Percentiles rank a stretch among this genome's conserved stretches.
These are phyloP conservation scores for Cosmorhoe ocellata DNA, from an alignment of 2,888 invertebrate genomes.

Conservation along the genomic window DNA sequence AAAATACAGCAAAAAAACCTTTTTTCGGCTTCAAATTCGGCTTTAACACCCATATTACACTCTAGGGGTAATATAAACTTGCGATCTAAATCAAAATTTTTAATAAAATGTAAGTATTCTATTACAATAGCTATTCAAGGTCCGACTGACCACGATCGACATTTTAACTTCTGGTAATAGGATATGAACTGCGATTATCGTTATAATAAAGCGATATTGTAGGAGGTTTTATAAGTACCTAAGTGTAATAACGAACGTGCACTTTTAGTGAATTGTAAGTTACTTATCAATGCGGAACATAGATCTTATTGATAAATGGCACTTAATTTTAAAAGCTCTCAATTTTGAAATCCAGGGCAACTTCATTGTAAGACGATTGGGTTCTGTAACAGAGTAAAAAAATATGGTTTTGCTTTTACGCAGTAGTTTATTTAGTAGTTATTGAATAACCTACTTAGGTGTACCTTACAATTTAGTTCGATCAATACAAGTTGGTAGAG, in stretches of 20 bases:
- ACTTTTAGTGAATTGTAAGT: constrained; percentile 8
- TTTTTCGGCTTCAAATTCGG: constrained; percentile 28
- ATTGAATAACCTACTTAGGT: no score
- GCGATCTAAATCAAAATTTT: constrained; percentile 8
- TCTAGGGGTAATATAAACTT: neutral
- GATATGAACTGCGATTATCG: constrained; percentile 12
- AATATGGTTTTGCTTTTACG: no score
- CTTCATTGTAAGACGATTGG: no score
- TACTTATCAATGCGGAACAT: constrained; percentile 9
- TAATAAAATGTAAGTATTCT: constrained; percentile 16
- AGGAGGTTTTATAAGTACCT: constrained; percentile 5
- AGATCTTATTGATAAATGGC: neutral
- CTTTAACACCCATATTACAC: neutral
- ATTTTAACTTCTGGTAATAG: constrained; percentile 26
- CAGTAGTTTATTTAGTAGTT: no score
- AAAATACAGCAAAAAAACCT: no score
- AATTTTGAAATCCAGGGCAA: neutral
- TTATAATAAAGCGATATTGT: constrained; percentile 9
- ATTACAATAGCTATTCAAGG: constrained; percentile 38
- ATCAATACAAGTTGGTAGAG: no score
- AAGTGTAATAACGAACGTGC: constrained; percentile 2
- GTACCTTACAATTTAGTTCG: no score
- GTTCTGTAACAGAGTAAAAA: no score
- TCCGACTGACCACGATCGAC: constrained; percentile 32
- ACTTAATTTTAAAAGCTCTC: neutral